Evolutionary conservation across 2,888 invertebrate genomes (phyloP).

Genomic region (Steinernema hermaphroditum): DNA sequence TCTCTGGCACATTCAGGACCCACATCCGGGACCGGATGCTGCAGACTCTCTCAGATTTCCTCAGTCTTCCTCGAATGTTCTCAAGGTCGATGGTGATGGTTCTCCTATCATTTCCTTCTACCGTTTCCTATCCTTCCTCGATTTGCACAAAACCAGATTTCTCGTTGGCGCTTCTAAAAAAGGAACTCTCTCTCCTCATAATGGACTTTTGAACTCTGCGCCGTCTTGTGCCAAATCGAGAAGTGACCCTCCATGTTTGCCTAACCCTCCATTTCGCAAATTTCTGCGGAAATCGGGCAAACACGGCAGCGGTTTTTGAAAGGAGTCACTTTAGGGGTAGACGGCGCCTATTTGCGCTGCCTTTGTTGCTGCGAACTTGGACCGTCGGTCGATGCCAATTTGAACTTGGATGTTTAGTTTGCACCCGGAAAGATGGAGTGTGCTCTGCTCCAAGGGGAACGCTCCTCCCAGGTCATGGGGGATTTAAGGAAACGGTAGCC

Average conservation of each 20-base stretch:
- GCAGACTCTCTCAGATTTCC: too few relatives aligned
- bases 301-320: background rate
- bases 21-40: too few relatives aligned
- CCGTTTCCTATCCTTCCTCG: too few relatives aligned
- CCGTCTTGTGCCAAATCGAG: background rate
- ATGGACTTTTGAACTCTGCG: background rate
- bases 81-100: too few relatives aligned
- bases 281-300: background rate
- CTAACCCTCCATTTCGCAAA: background rate
- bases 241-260: background rate
- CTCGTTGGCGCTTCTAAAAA: background rate
- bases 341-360: constrained; percentile 5
- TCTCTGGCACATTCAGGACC: too few relatives aligned
- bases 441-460: background rate
- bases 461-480: background rate
- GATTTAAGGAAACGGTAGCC: constrained; percentile 8
- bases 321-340: background rate
- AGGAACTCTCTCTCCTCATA: background rate
- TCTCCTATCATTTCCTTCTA: too few relatives aligned
- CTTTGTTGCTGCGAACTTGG: background rate
- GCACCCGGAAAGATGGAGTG: background rate
- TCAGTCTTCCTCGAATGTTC: too few relatives aligned
- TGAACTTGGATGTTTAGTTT: constrained; percentile 24
- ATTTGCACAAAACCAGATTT: too few relatives aligned
- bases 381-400: background rate